Percentiles rank a stretch among this genome's conserved stretches.
These are phyloP conservation scores for Zaprionus lineosus DNA, from an alignment of 2,888 invertebrate species.

Conservation along the genomic window DNA sequence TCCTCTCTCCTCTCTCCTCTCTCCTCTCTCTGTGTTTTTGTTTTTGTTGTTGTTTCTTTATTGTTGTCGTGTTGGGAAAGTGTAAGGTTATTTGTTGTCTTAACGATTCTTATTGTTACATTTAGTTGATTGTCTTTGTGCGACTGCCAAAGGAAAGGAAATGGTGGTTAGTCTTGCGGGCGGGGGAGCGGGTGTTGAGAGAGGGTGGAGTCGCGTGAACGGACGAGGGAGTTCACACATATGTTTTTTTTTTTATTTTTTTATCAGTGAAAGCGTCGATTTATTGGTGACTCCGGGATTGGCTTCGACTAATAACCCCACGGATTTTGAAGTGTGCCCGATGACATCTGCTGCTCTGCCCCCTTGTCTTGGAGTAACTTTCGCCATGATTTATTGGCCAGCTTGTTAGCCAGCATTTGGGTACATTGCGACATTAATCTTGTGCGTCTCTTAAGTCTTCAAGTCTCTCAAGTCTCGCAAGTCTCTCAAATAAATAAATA, in stretches of 20 bases:
- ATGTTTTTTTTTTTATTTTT: constrained; percentile 1
- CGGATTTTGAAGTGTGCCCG: constrained; percentile 39
- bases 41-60: constrained; percentile 15
- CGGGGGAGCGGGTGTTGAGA: background rate
- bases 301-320: constrained; percentile 46
- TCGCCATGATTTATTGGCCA: constrained; percentile 76
- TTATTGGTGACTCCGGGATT: constrained; percentile 25
- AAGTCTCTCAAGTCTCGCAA: constrained; percentile 8
- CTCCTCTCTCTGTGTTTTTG: background rate
- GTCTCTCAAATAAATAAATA: constrained; percentile 52
- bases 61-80: constrained; percentile 32
- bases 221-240: constrained; percentile 12
- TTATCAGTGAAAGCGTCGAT: constrained; percentile 47
- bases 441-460: too few species aligned
- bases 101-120: constrained; percentile 56
- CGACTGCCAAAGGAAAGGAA: background rate
- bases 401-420: constrained; percentile 49
- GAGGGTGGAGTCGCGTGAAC: background rate
- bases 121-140: constrained; percentile 47
- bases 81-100: constrained; percentile 38
- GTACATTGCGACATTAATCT: constrained; percentile 63
- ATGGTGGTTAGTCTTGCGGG: background rate
- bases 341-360: constrained; percentile 51
- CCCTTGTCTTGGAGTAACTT: constrained; percentile 43
- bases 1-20: background rate